Evolutionary conservation across 1,140 invertebrate species (phyloP), one percentile per base, ranked within the genome.

Genomic region (Drosophila baimaii): DNA sequence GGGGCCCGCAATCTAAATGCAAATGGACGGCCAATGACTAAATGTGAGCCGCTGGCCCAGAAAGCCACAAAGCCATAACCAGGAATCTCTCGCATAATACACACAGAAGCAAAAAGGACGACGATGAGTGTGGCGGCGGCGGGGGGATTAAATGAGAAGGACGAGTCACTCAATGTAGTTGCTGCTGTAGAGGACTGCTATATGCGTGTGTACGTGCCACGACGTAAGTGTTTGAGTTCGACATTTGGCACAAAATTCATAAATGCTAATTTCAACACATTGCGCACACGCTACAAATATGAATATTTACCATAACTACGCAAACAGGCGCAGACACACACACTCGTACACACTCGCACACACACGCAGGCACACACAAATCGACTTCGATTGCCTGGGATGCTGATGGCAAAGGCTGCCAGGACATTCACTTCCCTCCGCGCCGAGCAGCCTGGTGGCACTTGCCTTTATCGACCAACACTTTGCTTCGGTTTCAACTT

Each of bases 211-310:
- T 70, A 64, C 71, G 64, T 73, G 79, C 51, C 61, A 57, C 62
- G 82, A 57, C 62, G 82, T 58, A 57, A 57, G 54, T 65, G 76
- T 75, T 62, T 68, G 55, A 70, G 77, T 80, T 77, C 74, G 70
- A 81, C 81, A 84, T 89, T 89, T 89, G 84, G 80, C 74, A 90
- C 77, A 83, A 89, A 89, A 89, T 89, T 89, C 84, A 89, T 89
- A 89, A 89, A 89, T 89, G 84, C 84, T 89, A 89, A 89, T 89
- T 89, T 89, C 84, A 89, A 89, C 84, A 89, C 84, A 89, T 89
- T 89, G 84, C 86, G 84, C 84, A 89, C 78, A 84, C 84, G 84
- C 86, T 89, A 89, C 84, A 89, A 89, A 89, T 89, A 89, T 89
- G 84, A 89, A 89, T 89, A 89, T 89, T 89, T 89, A 89, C 84